Base-by-base conservation (phyloP, 2,113 vertebrate genomes). In the Cyprinus carpio region DNA sequence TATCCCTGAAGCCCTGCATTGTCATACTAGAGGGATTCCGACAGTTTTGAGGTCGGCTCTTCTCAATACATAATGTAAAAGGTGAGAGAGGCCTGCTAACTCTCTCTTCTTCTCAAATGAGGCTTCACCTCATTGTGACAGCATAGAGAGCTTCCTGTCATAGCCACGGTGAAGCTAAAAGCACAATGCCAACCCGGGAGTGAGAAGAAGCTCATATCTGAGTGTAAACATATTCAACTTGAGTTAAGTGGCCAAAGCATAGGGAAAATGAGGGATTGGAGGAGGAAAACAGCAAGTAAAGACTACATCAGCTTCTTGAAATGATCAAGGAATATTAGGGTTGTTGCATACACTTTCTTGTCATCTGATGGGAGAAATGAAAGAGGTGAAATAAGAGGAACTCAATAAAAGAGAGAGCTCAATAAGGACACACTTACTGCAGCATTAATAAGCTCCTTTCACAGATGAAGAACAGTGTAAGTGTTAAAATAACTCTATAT, bases 61-160 rank as follows among this genome's bases (percentile, higher is more conserved):
- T n/a, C n/a, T n/a, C n/a, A n/a, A n/a, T n/a, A n/a, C n/a, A 60
- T 78, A 60, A 78, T 78, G 76, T 78, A 25, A 78, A 78, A 78
- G 54, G 51, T 60, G 10, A 78, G 76, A 58, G 29, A 54, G 27
- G 27, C 27, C 49, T 77, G 8, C 51, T 78, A 34, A 78, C 51
- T 78, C 54, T 34, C 75, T 78, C n/a, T 23, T 62, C 20, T 62
- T 62, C 11, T 79, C 29, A 79, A 79, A 43, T 43, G 56, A 79
- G 12, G 31, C 49, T 62, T 62, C 56, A 40, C 7, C 10, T 12
- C 1, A 1, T 23, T 25, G 56, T 62, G 76, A 62, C 76, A 62
- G 56, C 78, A 81, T 20, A 1, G 37, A 81, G 60, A 62, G n/a
- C 40, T 65, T 49, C n/a, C 60, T 27, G 58, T 65, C 58, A 65